Percentiles rank a stretch among this genome's conserved stretches.
Conservation (phyloP, 2,888 invertebrate genomes). For the Gymnosoma rotundatum region DNA sequence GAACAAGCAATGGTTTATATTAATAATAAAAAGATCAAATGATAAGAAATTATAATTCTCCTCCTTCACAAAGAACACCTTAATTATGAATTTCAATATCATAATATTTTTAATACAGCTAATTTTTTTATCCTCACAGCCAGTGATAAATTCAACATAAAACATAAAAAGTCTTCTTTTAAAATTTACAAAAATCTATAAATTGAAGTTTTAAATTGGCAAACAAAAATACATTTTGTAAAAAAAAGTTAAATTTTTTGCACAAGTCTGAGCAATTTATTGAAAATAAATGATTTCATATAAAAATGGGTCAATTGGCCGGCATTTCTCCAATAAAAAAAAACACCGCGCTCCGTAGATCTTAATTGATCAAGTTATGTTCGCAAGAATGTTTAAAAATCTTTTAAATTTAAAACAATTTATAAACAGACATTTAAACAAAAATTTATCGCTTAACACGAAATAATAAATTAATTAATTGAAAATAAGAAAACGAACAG, state of each 20-base stretch:
- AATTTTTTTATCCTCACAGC: too few relatives aligned
- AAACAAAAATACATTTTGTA: conserved; percentile 15
- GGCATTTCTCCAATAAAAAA: conserved; percentile 42
- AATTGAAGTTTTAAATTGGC: too few relatives aligned
- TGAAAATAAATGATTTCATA: conserved; percentile 33
- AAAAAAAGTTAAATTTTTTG: background rate
- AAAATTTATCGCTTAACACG: conserved; percentile 27
- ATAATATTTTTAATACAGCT: too few relatives aligned
- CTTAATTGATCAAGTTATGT: conserved; percentile 45
- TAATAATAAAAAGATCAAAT: too few relatives aligned
- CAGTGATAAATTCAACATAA: too few relatives aligned
- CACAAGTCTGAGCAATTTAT: conserved; percentile 6
- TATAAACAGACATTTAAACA: conserved; percentile 10
- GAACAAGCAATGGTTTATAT: too few relatives aligned
- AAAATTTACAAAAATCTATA: too few relatives aligned
- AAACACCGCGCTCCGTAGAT: conserved; percentile 14
- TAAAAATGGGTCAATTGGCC: conserved; percentile 43
- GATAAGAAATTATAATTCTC: too few relatives aligned
- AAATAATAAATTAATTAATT: conserved; percentile 40
- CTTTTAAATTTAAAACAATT: conserved; percentile 37
- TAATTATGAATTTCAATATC: too few relatives aligned
- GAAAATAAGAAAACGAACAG: background rate
- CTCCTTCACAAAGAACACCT: too few relatives aligned
- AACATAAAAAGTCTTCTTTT: too few relatives aligned
- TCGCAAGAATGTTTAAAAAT: conserved; percentile 37